A percentile compares a stretch with the other conserved stretches of the same genome.
Evolutionary conservation across 1,140 invertebrate genomes (phyloP).

Genomic region (Drosophila jambulina): DNA sequence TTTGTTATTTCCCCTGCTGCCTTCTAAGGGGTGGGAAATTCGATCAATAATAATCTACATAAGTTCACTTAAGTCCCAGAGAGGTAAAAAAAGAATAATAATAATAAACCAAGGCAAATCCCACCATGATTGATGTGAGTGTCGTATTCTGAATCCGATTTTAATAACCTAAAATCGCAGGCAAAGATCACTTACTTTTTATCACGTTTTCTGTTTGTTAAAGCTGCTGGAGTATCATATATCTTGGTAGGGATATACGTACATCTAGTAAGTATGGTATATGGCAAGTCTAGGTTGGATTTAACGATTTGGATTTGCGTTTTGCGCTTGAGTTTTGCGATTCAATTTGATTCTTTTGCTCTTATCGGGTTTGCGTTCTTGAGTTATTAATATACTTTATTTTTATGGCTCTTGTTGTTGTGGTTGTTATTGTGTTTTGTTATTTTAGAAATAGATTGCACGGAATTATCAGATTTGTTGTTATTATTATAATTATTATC

Average conservation of each 20-base stretch:
- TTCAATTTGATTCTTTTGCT: conserved; percentile 54
- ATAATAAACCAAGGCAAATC: conserved; percentile 21
- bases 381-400: conserved; percentile 52
- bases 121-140: conserved; percentile 63
- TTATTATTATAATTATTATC: conserved; percentile 58
- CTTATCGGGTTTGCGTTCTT: conserved; percentile 42
- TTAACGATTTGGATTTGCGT: conserved; percentile 36
- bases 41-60: conserved; percentile 77
- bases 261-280: conserved; percentile 19
- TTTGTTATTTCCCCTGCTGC: conserved; percentile 2
- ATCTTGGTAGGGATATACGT: conserved; percentile 1
- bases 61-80: conserved; percentile 61
- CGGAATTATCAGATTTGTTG: conserved; percentile 67
- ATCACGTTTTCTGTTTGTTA: conserved; percentile 57
- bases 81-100: conserved; percentile 23
- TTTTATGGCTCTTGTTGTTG: conserved; percentile 49
- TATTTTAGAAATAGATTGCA: conserved; percentile 84
- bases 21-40: conserved; percentile 43
- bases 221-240: conserved; percentile 46
- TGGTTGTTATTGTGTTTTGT: conserved; percentile 48
- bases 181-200: conserved; percentile 66
- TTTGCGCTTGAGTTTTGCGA: conserved; percentile 38
- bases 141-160: conserved; percentile 34
- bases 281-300: conserved; percentile 55
- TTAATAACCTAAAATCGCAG: conserved; percentile 44